phyloP scores from a whole-genome alignment of 1,140 invertebrate species.

The Cephus cinctus region DNA sequence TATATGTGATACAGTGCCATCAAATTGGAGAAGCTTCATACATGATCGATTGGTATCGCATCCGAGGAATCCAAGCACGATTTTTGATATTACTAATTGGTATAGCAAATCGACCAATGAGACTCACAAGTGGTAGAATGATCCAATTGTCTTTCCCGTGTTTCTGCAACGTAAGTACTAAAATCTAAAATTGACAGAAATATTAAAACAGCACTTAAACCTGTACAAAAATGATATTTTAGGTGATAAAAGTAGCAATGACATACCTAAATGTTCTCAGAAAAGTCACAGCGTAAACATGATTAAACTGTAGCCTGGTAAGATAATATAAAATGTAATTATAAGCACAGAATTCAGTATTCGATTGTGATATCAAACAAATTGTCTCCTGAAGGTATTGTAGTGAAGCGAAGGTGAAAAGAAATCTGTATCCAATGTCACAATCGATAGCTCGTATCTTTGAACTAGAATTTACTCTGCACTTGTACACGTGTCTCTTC shows the following conservation, averaged over 20 bases:
- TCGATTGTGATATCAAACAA: too few relatives aligned
- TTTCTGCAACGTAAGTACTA: slow-evolving; percentile 10
- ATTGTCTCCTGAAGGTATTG: too few relatives aligned
- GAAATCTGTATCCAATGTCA: too few relatives aligned
- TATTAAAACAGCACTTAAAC: background rate
- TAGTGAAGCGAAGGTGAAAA: too few relatives aligned
- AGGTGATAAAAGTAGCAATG: background rate
- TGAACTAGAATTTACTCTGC: too few relatives aligned
- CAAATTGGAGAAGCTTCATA: slow-evolving; percentile 19
- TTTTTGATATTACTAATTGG: slow-evolving; percentile 4
- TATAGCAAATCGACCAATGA: slow-evolving; percentile 6
- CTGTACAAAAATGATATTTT: background rate
- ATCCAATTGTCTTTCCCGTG: slow-evolving; percentile 7
- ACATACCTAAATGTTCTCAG: slow-evolving; percentile 24
- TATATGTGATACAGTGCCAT: slow-evolving; percentile 10
- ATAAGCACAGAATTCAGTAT: too few relatives aligned
- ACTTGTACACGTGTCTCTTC: too few relatives aligned
- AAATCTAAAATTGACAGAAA: background rate
- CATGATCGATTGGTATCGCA: slow-evolving; percentile 24
- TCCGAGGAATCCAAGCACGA: slow-evolving; percentile 2
- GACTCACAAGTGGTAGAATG: slow-evolving; percentile 11
- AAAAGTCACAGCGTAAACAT: slow-evolving; percentile 8
- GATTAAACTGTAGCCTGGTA: too few relatives aligned
- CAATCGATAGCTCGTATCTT: too few relatives aligned
- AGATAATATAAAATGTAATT: too few relatives aligned